Percentiles rank a stretch among this genome's conserved stretches.
Conservation (phyloP, 2,113 vertebrate species). For the Telmatochromis sp. region DNA sequence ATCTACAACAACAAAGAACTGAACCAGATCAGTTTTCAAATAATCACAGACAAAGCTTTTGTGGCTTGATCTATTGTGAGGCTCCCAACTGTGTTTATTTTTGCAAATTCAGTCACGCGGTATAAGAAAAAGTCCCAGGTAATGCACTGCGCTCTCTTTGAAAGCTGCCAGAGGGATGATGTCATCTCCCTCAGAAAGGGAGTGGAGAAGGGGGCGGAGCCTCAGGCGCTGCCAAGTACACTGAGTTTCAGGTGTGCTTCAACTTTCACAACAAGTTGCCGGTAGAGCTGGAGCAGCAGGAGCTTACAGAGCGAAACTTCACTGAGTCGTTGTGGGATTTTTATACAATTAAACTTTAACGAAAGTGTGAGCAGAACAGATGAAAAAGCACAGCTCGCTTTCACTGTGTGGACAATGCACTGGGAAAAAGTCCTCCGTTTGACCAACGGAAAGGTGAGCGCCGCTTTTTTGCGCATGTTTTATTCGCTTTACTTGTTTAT, state of each 20-base stretch:
- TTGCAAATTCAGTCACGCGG: not conserved
- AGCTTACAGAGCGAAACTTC: not conserved
- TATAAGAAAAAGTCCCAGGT: not conserved
- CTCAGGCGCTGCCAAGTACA: not conserved
- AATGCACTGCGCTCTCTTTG: not conserved
- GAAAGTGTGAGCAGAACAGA: not conserved
- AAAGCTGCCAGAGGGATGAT: slow-evolving; percentile 42
- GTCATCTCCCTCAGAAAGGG: slow-evolving; percentile 30
- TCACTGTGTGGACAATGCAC: slow-evolving; percentile 56
- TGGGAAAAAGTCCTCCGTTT: slow-evolving; percentile 70
- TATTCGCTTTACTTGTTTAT: not conserved
- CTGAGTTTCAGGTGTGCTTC: slow-evolving; percentile 54
- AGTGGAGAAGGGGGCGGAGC: slow-evolving; percentile 1
- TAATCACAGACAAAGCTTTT: not conserved
- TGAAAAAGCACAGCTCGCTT: not conserved
- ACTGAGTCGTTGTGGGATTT: not conserved
- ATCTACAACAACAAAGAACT: not conserved
- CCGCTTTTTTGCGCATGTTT: not conserved
- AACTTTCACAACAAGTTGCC: slow-evolving; percentile 56
- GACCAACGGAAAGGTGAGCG: slow-evolving; percentile 69
- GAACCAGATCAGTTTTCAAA: not conserved
- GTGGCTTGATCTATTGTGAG: not conserved
- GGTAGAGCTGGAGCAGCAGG: not conserved
- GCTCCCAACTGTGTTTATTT: not conserved
- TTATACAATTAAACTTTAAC: not conserved